Percentiles rank a stretch among this genome's conserved stretches.
These are phyloP conservation scores for Nothocercus nigrocapillus DNA, from an alignment of 2,113 vertebrate species.

Conservation along the genomic window DNA sequence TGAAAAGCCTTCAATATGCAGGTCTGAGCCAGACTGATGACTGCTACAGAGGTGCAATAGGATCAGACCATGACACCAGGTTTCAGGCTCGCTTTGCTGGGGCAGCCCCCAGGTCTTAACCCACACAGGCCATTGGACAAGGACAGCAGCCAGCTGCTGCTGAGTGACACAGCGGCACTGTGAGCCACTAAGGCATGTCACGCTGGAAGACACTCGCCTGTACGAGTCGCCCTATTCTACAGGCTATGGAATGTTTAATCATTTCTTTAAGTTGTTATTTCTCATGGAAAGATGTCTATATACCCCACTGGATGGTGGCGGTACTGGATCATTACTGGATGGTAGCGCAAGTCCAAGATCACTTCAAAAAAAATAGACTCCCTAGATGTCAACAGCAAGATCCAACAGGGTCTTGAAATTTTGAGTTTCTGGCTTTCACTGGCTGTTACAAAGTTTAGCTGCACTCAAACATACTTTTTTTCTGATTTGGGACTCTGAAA, in stretches of 20 bases:
- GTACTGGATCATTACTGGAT: not conserved
- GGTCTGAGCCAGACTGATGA: accelerated
- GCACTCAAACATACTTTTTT: not conserved
- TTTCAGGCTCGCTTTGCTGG: not conserved
- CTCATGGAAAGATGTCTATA: no score
- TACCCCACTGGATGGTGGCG: not conserved
- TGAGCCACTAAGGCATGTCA: not conserved
- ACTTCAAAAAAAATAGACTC: not conserved
- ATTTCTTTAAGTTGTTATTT: no score
- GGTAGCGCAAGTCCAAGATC: not conserved
- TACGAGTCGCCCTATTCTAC: not conserved
- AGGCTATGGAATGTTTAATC: not conserved
- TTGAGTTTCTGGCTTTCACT: not conserved
- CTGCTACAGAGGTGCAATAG: not conserved
- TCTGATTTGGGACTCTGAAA: not conserved
- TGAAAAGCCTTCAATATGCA: not conserved
- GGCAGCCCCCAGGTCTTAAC: not conserved
- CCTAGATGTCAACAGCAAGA: not conserved
- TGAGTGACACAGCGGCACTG: not conserved
- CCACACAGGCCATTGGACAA: not conserved
- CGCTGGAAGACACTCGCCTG: not conserved
- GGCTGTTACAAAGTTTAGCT: not conserved
- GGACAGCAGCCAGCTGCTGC: not conserved
- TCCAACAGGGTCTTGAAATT: not conserved
- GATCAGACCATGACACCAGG: not conserved